Percentiles rank a stretch among this genome's conserved stretches.
phyloP scores from a whole-genome alignment of 2,888 invertebrate genomes.

The Eupithecia insigniata region DNA sequence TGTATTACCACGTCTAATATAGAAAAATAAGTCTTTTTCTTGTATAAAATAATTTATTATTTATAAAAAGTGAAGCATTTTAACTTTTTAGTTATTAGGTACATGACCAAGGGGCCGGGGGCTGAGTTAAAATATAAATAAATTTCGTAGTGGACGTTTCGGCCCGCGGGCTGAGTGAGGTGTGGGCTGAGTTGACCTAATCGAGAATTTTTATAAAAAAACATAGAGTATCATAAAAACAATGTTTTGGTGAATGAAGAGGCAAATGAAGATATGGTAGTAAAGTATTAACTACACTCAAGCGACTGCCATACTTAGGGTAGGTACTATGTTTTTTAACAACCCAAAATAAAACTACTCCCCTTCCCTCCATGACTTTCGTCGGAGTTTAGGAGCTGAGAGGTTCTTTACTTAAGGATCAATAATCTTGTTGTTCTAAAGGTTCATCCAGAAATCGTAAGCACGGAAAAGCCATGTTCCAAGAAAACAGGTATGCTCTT shows the following conservation, averaged over 20 bases:
- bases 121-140: too few relatives aligned
- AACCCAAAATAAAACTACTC: not conserved
- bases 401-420: not conserved
- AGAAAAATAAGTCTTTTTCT: not conserved
- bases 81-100: too few relatives aligned
- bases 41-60: not conserved
- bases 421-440: not conserved
- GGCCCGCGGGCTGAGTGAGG: too few relatives aligned
- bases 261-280: too few relatives aligned
- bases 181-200: too few relatives aligned
- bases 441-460: conserved; percentile 63
- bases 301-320: too few relatives aligned
- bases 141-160: too few relatives aligned
- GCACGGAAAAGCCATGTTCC: not conserved
- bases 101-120: too few relatives aligned
- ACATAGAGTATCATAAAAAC: too few relatives aligned
- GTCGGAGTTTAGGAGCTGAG: not conserved
- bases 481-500: too few relatives aligned
- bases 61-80: not conserved
- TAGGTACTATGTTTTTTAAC: not conserved
- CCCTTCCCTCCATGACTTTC: not conserved
- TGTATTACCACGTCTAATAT: not conserved
- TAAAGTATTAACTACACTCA: not conserved
- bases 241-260: too few relatives aligned
- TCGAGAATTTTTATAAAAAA: too few relatives aligned